A percentile compares a stretch with the other conserved stretches of the same genome.
Evolutionary conservation across 2,113 vertebrate species (phyloP).

Genomic region (Callipepla californica): DNA sequence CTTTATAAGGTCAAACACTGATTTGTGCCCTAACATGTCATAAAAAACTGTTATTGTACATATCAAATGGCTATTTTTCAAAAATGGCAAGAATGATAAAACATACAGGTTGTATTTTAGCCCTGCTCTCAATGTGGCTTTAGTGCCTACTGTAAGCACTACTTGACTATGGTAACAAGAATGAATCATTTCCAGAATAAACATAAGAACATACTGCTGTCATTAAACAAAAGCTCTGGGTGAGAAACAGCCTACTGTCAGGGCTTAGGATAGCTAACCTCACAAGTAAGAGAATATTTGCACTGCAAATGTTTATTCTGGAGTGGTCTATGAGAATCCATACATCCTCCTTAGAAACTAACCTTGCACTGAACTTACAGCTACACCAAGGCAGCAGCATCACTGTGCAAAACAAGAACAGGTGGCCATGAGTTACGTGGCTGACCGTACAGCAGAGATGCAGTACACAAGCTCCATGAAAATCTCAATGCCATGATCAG

Average conservation of each 20-base stretch:
- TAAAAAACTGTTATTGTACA: constrained; percentile 11
- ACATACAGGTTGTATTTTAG: background rate
- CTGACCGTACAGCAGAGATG: background rate
- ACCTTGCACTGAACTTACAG: background rate
- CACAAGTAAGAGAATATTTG: background rate
- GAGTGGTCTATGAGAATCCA: background rate
- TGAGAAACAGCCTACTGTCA: background rate
- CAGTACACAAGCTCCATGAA: rapidly evolving
- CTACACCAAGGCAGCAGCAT: rapidly evolving
- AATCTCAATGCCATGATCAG: background rate
- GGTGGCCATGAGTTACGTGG: rapidly evolving
- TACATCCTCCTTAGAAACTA: background rate
- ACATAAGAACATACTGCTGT: background rate
- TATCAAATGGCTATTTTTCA: background rate
- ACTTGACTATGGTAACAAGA: background rate
- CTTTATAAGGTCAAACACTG: constrained; percentile 43
- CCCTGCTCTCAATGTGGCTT: background rate
- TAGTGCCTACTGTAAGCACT: background rate
- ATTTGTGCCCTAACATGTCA: background rate
- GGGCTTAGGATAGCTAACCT: background rate
- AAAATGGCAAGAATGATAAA: background rate
- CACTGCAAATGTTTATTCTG: background rate
- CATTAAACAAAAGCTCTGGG: background rate
- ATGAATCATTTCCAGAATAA: background rate
- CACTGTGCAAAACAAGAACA: background rate